A percentile compares a stretch with the other conserved stretches of the same genome.
phyloP scores from a whole-genome alignment of 2,113 vertebrate genomes.

The Patagioenas fasciata region DNA sequence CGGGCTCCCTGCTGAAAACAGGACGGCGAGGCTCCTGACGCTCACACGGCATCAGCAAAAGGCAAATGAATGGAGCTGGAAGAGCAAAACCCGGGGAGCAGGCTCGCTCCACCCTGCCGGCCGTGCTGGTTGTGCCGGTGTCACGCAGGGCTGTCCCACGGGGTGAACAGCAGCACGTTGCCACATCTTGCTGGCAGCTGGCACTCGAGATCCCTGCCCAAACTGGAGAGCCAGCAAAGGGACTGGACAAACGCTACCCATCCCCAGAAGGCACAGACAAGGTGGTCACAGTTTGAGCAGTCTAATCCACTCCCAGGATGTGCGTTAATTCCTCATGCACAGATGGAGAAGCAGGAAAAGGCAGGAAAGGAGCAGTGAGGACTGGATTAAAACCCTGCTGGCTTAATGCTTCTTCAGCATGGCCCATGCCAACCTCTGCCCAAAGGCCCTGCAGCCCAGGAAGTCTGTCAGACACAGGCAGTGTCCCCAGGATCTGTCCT shows the following conservation, averaged over 20 bases:
- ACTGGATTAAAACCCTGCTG: background rate
- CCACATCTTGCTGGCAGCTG: background rate
- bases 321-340: background rate
- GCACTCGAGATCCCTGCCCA: background rate
- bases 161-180: background rate
- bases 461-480: background rate
- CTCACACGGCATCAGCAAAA: background rate
- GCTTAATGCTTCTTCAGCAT: background rate
- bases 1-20: background rate
- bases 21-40: background rate
- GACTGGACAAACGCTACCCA: background rate
- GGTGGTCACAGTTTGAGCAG: background rate
- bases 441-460: background rate
- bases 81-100: background rate
- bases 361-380: background rate
- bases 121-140: background rate
- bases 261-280: background rate
- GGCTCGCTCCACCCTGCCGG: background rate
- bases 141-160: background rate
- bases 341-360: conserved; percentile 24
- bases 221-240: background rate
- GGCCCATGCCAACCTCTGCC: background rate
- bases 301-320: conserved; percentile 9
- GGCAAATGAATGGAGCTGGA: background rate
- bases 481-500: background rate